Conservation (phyloP, 2,113 vertebrate genomes). For the Chascanopsetta lugubris region DNA sequence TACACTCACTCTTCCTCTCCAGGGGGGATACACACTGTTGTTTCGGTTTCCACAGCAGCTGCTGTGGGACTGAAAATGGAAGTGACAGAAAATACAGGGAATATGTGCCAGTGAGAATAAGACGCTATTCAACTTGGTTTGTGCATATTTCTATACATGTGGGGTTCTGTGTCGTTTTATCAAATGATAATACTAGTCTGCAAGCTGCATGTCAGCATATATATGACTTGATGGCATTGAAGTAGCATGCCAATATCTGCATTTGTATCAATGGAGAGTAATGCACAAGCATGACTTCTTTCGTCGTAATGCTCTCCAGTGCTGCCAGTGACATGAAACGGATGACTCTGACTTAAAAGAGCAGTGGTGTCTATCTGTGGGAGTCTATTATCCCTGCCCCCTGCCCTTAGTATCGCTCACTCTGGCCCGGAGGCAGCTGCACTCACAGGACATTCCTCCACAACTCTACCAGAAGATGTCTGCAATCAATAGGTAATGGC, state of each 20-base stretch:
- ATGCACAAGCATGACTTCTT: neutral
- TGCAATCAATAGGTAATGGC: constrained; percentile 60
- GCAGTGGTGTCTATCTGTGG: constrained; percentile 37
- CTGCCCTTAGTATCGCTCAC: constrained; percentile 40
- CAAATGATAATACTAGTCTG: neutral
- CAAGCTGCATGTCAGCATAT: neutral
- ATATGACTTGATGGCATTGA: too few relatives aligned
- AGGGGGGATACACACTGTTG: neutral
- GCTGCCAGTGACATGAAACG: constrained; percentile 21
- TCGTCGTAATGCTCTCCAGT: constrained; percentile 4
- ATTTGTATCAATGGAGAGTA: neutral
- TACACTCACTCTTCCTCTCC: constrained; percentile 8
- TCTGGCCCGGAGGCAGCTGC: constrained; percentile 43
- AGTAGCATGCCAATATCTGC: neutral
- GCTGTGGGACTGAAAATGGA: neutral
- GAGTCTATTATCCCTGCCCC: constrained; percentile 53
- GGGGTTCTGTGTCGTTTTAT: neutral
- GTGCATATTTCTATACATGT: neutral
- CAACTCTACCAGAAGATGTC: constrained; percentile 45
- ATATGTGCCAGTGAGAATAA: constrained; percentile 4
- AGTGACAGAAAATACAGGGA: neutral
- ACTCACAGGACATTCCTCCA: constrained; percentile 44
- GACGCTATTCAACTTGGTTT: neutral
- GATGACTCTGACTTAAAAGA: constrained; percentile 37
- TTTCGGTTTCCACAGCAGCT: constrained; percentile 1